Evolutionary conservation across 1,140 invertebrate genomes (phyloP).

Genomic region (Lasioglossum albipes): DNA sequence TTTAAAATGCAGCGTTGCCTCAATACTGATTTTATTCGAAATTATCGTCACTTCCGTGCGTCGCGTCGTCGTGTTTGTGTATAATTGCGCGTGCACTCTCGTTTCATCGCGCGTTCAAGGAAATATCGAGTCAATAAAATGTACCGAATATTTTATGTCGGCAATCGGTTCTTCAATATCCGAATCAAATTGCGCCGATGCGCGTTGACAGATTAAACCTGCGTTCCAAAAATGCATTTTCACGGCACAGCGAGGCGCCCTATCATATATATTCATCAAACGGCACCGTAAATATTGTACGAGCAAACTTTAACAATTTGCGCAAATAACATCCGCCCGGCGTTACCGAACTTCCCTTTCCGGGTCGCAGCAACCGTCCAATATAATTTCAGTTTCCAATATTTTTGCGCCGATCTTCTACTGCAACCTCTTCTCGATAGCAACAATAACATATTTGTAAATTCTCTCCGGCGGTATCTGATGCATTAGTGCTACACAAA

Average conservation of each 20-base stretch:
- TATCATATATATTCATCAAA: constrained; percentile 24
- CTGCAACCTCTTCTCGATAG: too few species aligned
- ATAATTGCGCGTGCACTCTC: too few species aligned
- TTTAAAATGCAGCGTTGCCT: too few species aligned
- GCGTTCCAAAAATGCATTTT: constrained; percentile 1
- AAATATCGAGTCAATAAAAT: neutral
- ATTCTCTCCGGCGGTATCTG: too few species aligned
- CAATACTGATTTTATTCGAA: too few species aligned
- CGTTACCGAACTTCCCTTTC: neutral
- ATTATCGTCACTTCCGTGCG: too few species aligned
- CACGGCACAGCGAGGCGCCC: neutral
- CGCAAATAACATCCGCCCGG: constrained; percentile 3
- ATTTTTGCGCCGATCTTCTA: too few species aligned
- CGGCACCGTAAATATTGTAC: constrained; percentile 29
- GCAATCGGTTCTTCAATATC: neutral
- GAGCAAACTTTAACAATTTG: constrained; percentile 33
- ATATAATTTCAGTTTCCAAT: neutral
- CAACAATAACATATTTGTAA: too few species aligned
- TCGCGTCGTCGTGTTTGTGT: too few species aligned
- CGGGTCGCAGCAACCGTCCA: neutral
- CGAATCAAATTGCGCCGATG: neutral
- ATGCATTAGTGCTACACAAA: too few species aligned
- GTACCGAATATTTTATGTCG: neutral
- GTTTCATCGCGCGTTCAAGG: neutral
- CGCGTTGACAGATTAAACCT: constrained; percentile 24